A percentile compares a stretch with the other conserved stretches of the same genome.
phyloP scores from a whole-genome alignment of 1,140 invertebrate genomes.

The Drosophila parabipectinata region DNA sequence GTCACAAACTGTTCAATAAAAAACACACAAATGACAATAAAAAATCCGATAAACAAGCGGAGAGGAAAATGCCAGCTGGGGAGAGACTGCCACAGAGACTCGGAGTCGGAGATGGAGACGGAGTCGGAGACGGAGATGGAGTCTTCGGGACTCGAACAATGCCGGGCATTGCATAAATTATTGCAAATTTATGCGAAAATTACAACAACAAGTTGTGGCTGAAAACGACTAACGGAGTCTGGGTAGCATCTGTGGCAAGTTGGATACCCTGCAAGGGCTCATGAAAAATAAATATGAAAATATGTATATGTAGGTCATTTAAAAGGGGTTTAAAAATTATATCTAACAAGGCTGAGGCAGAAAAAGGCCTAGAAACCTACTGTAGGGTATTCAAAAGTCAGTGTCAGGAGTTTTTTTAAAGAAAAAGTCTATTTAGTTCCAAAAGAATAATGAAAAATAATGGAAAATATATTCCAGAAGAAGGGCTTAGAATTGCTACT shows the following conservation, averaged over 20 bases:
- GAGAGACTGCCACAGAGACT: neutral
- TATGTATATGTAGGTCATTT: too few relatives aligned
- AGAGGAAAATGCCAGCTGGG: constrained; percentile 33
- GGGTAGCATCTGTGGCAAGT: constrained; percentile 4
- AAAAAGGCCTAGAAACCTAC: too few relatives aligned
- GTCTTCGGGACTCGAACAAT: constrained; percentile 41
- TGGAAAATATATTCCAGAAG: too few relatives aligned
- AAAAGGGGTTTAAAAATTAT: too few relatives aligned
- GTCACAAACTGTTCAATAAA: constrained; percentile 76
- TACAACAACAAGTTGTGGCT: constrained; percentile 53
- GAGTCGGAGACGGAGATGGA: too few relatives aligned
- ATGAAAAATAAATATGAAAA: too few relatives aligned
- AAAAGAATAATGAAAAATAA: too few relatives aligned
- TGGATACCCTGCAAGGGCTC: constrained; percentile 4
- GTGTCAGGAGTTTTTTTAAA: too few relatives aligned
- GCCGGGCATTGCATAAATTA: constrained; percentile 71
- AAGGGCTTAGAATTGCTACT: too few relatives aligned
- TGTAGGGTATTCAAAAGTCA: too few relatives aligned
- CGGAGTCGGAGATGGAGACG: neutral
- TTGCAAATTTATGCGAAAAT: constrained; percentile 75
- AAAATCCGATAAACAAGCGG: constrained; percentile 67
- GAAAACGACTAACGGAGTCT: constrained; percentile 16
- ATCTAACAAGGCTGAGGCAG: too few relatives aligned
- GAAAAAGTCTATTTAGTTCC: too few relatives aligned
- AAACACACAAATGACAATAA: constrained; percentile 67